These are phyloP conservation scores for Tor tambroides DNA, from an alignment of 2,113 vertebrate species.

Conservation along the genomic window DNA sequence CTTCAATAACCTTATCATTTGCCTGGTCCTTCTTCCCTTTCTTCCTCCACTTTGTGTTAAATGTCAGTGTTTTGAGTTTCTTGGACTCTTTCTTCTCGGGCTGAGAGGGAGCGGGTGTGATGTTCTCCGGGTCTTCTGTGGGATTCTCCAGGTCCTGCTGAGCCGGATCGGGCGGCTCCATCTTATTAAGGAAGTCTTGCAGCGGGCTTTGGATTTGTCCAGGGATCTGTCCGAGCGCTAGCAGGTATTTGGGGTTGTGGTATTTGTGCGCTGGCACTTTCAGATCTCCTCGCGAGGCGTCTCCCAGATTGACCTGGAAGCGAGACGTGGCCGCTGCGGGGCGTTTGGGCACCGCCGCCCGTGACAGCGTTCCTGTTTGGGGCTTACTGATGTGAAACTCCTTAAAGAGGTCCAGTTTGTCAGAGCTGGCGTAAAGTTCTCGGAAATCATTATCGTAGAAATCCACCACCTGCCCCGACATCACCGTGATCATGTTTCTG, in stretches of 20 bases:
- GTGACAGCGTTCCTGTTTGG: conserved; percentile 40
- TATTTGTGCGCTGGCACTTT: conserved; percentile 88
- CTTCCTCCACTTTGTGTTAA: neutral
- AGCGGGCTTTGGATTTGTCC: too few relatives aligned
- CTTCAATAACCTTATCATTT: neutral
- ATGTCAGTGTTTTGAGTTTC: conserved; percentile 11
- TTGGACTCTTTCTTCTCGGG: neutral
- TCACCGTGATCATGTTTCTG: conserved; percentile 88
- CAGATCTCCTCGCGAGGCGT: conserved; percentile 55
- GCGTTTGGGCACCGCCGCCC: conserved; percentile 60
- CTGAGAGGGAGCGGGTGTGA: neutral
- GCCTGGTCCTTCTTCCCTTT: conserved; percentile 1
- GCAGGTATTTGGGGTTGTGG: conserved; percentile 91
- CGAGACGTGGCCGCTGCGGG: conserved; percentile 71
- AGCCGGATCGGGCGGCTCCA: neutral
- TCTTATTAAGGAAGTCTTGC: conserved; percentile 33
- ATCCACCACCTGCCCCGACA: conserved; percentile 90
- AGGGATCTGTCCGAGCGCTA: conserved; percentile 72
- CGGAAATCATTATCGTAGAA: conserved; percentile 90
- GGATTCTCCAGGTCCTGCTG: conserved; percentile 22
- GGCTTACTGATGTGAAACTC: conserved; percentile 75
- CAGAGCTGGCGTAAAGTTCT: conserved; percentile 90
- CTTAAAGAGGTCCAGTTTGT: conserved; percentile 85
- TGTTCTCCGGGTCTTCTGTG: conserved; percentile 56
- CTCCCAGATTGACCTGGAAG: conserved; percentile 75